These are phyloP conservation scores for Cynopterus sphinx DNA, from an alignment of 2,797 vertebrate species.

Conservation along the genomic window DNA sequence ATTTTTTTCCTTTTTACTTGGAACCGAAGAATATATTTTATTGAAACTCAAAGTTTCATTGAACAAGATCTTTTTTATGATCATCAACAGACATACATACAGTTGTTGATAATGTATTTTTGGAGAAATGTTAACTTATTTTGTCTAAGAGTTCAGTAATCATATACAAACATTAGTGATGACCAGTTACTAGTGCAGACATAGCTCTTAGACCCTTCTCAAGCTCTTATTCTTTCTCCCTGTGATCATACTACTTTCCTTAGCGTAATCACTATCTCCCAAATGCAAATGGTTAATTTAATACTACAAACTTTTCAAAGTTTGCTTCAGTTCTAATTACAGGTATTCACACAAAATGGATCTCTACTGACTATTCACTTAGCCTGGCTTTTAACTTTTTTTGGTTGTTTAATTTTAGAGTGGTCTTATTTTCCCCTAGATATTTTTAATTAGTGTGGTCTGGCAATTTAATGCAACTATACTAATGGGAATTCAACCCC, in stretches of 20 bases:
- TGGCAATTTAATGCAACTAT: not conserved
- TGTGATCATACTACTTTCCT: not conserved
- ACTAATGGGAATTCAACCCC: not conserved
- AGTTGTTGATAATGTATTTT: not conserved
- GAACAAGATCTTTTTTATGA: not conserved
- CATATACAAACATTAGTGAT: not conserved
- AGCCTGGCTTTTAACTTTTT: not conserved
- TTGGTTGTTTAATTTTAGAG: not conserved
- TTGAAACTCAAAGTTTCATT: not conserved
- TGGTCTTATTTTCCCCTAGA: not conserved
- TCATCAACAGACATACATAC: not conserved
- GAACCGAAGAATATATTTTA: not conserved
- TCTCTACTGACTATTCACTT: not conserved
- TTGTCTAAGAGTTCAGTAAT: not conserved
- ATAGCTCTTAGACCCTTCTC: not conserved
- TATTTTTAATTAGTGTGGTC: not conserved
- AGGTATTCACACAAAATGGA: not conserved
- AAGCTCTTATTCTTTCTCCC: not conserved
- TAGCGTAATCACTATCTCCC: not conserved
- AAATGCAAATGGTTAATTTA: not conserved
- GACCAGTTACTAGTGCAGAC: not conserved
- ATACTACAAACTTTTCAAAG: not conserved
- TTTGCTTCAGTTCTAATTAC: slow-evolving; percentile 18
- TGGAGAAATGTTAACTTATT: not conserved
- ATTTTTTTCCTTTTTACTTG: not conserved